Base-by-base conservation (phyloP, 2,797 vertebrate species). In the Crenuchus spilurus region DNA sequence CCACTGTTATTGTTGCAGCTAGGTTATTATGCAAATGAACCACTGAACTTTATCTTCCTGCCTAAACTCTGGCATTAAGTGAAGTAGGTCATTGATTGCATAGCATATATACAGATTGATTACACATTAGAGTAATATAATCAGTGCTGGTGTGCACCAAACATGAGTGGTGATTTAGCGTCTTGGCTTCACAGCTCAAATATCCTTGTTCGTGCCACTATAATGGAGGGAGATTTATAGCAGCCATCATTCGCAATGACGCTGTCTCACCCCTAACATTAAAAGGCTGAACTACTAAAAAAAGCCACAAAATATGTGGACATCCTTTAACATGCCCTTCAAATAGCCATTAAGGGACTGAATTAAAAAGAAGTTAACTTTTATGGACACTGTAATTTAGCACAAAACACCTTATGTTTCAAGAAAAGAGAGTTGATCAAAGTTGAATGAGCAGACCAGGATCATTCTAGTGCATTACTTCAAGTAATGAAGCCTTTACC, bases 281-380 rank as follows among this genome's bases (percentile, higher is more conserved):
- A 76, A 69, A 67, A 55, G 46, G 65, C 24, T 6, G 35, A 61
- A 72, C n/a, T 42, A 70, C 73, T 60, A 73, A 80, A 82, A 74
- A 74, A 78, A 71, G 62, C 37, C 61, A 76, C 79, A 74, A 61
- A 82, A 82, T 66, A 58, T 55, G 51, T 57, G 52, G 37, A 42
- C 80, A 77, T 72, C 69, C 76, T 80, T 69, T 75, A 71, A 58
- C 49, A 52, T 79, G 78, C 55, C 78, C 70, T 81, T 79, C 57
- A 75, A 61, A 73, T 73, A 60, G 49, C 75, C 66, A 73, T 82
- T 80, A 85, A 75, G 76, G 48, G 57, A 60, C 57, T 72, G 74
- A 79, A 81, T 82, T 76, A 79, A 80, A 60, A 82, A 39, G 74
- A 74, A 73, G 76, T 78, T 81, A 67, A 72, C 37, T 75, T 82